phyloP scores from a whole-genome alignment of 2,113 vertebrate species.

The Rhagologus leucostigma region DNA sequence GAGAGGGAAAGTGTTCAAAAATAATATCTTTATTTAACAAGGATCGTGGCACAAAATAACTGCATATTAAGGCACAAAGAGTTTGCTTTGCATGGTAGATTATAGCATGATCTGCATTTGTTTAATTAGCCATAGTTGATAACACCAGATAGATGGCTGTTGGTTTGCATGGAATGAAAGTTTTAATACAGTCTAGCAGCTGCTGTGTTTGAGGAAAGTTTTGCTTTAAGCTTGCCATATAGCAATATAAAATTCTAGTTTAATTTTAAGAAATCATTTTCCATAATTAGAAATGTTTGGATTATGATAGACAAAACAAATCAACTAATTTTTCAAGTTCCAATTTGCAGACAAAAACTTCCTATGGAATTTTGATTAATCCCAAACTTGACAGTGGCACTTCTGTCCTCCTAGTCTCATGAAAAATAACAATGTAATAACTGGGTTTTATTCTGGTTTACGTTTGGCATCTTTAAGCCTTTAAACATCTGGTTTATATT shows the following conservation, averaged over 20 bases:
- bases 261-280: not conserved
- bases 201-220: not conserved
- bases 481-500: not conserved
- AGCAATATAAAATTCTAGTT: not conserved
- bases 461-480: not conserved
- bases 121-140: not conserved
- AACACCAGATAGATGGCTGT: not conserved
- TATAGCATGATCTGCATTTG: not conserved
- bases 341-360: not conserved
- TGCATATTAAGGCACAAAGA: not conserved
- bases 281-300: not conserved
- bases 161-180: not conserved
- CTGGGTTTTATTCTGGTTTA: not conserved
- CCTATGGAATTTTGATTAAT: not conserved
- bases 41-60: not conserved
- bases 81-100: not conserved
- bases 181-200: not conserved
- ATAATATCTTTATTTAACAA: not conserved
- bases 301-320: not conserved
- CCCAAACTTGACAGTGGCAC: not conserved
- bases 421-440: not conserved
- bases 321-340: not conserved
- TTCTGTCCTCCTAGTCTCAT: not conserved
- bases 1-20: not conserved
- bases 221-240: not conserved